Conservation (phyloP, 2,113 vertebrate genomes). For the Paratilapia polleni region DNA sequence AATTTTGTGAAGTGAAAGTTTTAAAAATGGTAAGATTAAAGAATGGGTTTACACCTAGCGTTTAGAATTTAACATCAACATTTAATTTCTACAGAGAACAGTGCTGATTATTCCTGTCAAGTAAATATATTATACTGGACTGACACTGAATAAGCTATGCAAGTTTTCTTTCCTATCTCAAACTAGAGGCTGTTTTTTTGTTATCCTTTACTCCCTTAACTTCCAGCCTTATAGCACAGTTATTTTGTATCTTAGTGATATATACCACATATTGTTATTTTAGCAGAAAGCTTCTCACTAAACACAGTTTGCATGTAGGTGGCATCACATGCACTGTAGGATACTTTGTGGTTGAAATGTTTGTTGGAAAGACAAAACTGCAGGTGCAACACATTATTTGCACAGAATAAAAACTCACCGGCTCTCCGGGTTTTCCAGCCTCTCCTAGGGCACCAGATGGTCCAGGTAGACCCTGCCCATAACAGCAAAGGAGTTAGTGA, state of each 20-base stretch:
- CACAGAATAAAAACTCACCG: slow-evolving; percentile 79
- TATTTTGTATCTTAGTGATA: neutral
- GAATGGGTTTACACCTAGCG: neutral
- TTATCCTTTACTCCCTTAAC: neutral
- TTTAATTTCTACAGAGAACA: neutral
- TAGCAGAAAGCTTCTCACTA: neutral
- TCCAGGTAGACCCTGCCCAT: slow-evolving; percentile 91
- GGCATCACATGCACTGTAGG: fast-evolving
- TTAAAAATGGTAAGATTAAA: neutral
- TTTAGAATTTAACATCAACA: neutral
- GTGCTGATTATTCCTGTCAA: neutral
- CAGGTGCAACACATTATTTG: neutral
- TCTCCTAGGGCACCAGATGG: slow-evolving; percentile 92
- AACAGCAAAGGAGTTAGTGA: slow-evolving; percentile 30
- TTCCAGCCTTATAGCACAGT: neutral
- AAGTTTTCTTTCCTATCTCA: neutral
- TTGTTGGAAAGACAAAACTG: neutral
- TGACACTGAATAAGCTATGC: neutral
- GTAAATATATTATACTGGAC: neutral
- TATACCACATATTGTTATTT: neutral
- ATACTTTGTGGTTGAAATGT: neutral
- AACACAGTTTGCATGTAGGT: neutral
- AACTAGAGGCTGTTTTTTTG: neutral
- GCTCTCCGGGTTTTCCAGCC: slow-evolving; percentile 93
- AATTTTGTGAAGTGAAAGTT: neutral